These are phyloP conservation scores for Catharus ustulatus DNA, from an alignment of 2,797 vertebrate genomes.

Conservation along the genomic window DNA sequence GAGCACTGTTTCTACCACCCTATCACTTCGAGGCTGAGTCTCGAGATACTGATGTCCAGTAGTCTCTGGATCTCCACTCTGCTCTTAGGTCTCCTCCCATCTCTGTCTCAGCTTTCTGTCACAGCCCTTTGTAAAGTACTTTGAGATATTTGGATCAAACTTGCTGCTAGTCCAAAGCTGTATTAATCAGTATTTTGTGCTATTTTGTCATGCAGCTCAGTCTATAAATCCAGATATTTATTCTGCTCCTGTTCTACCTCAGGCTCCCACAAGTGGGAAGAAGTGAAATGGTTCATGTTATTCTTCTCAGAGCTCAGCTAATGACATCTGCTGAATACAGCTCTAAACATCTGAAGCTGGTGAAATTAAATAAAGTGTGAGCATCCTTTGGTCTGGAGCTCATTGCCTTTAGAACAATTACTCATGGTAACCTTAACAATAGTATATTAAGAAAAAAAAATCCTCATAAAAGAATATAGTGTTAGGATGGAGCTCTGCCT, in stretches of 20 bases:
- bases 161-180: not conserved
- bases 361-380: slow-evolving; percentile 59
- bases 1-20: not conserved
- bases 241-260: not conserved
- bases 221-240: not conserved
- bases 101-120: fast-evolving
- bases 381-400: slow-evolving; percentile 52
- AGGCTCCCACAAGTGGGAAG: not conserved
- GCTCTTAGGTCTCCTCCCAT: not conserved
- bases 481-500: slow-evolving; percentile 60
- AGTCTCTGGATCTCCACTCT: not conserved
- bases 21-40: not conserved
- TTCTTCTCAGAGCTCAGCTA: slow-evolving; percentile 23
- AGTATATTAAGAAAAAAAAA: not conserved
- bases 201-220: not conserved
- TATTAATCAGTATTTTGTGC: not conserved
- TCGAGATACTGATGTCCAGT: not conserved
- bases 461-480: not conserved
- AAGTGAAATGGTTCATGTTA: not conserved
- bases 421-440: slow-evolving; percentile 45
- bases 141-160: not conserved
- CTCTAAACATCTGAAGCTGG: slow-evolving; percentile 31
- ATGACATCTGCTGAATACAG: slow-evolving; percentile 30
- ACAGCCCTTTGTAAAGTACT: not conserved
- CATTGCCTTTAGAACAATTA: slow-evolving; percentile 38